Conservation (phyloP, 1,140 invertebrate genomes). For the Zaprionus ghesquierei region DNA sequence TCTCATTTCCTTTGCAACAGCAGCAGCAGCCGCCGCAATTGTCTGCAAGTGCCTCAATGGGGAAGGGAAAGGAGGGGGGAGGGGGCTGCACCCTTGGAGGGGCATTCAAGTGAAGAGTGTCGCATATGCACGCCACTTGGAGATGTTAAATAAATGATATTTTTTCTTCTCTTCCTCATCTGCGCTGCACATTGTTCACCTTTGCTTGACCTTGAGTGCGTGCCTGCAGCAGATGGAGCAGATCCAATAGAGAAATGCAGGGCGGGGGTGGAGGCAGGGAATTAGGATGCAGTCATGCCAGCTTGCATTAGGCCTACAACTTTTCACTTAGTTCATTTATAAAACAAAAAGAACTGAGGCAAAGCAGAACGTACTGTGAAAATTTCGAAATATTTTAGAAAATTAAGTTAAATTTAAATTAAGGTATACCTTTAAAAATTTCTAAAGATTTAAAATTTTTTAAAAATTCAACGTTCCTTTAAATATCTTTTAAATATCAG, state of each 20-base stretch:
- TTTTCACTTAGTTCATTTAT: conserved; percentile 55
- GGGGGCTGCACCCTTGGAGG: not conserved
- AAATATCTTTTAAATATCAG: too few species aligned
- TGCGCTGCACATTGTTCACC: conserved; percentile 69
- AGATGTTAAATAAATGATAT: conserved; percentile 63
- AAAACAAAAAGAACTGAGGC: conserved; percentile 8
- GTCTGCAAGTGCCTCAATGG: too few species aligned
- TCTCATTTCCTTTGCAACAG: conserved; percentile 67
- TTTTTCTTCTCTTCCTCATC: conserved; percentile 49
- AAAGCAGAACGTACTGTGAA: not conserved
- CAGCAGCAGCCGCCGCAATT: conserved; percentile 68
- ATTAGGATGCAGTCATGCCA: conserved; percentile 24
- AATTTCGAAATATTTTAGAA: not conserved
- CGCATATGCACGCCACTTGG: conserved; percentile 59
- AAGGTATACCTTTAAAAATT: not conserved
- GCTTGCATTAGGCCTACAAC: conserved; percentile 45
- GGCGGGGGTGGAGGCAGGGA: not conserved
- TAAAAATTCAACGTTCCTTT: too few species aligned
- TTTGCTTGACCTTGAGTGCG: conserved; percentile 70
- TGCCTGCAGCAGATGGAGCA: conserved; percentile 45
- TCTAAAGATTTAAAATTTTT: not conserved
- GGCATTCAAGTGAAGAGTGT: not conserved
- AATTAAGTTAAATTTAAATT: not conserved
- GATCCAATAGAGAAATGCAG: not conserved
- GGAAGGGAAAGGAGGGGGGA: conserved; percentile 5